Evolutionary conservation across 2,888 invertebrate species (phyloP).

Genomic region (Lycia hirtaria): DNA sequence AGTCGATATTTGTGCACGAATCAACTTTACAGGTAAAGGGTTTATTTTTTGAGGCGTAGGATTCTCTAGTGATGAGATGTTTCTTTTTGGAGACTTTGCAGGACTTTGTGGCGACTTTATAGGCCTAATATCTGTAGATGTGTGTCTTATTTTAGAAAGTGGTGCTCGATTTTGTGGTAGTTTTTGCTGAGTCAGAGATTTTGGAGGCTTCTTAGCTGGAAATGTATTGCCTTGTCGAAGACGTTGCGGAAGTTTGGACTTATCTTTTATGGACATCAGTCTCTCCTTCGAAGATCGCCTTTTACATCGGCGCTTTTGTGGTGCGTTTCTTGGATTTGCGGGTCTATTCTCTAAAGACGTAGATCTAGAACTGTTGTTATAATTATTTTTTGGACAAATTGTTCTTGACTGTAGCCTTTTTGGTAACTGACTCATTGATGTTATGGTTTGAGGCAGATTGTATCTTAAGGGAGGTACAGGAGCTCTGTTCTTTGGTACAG

Average conservation of each 20-base stretch:
- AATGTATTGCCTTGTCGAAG: neutral
- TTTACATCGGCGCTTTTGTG: neutral
- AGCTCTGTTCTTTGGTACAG: constrained; percentile 7
- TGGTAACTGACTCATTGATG: neutral
- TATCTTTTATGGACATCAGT: neutral
- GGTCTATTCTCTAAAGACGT: neutral
- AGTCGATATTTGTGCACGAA: constrained; percentile 3
- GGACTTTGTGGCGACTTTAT: neutral
- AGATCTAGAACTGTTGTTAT: neutral
- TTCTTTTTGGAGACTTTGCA: neutral
- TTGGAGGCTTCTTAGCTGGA: neutral
- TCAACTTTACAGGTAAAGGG: neutral
- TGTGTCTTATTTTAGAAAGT: neutral
- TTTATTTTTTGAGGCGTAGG: neutral
- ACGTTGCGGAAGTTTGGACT: neutral
- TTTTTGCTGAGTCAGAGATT: neutral
- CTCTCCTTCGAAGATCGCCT: neutral
- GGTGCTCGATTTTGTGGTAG: neutral
- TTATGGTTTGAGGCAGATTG: neutral
- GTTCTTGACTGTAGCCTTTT: neutral
- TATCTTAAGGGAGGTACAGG: neutral
- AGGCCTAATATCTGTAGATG: neutral
- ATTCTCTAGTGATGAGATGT: neutral
- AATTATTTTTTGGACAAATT: neutral
- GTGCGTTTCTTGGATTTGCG: neutral